phyloP scores from a whole-genome alignment of 2,888 invertebrate species.

The Tetramorium bicarinatum region DNA sequence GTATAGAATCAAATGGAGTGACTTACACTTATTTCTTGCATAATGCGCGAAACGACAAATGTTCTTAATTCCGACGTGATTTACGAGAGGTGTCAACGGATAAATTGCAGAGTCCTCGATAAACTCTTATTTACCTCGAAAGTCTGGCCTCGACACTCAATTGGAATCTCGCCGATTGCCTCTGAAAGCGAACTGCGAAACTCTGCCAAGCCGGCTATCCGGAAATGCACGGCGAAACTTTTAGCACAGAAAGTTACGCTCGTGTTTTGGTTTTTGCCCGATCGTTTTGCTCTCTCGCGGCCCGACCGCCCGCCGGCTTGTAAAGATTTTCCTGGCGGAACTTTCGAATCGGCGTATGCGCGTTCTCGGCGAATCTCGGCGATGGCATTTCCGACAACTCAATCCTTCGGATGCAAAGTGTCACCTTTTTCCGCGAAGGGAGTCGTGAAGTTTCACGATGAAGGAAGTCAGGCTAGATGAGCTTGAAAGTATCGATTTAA shows the following conservation, averaged over 20 bases:
- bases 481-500: slow-evolving; percentile 8
- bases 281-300: slow-evolving; percentile 61
- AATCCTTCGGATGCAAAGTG: slow-evolving; percentile 30
- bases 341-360: slow-evolving; percentile 63
- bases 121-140: slow-evolving; percentile 43
- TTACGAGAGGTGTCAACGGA: slow-evolving; percentile 7
- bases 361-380: slow-evolving; percentile 42
- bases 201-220: slow-evolving; percentile 9
- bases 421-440: slow-evolving; percentile 13
- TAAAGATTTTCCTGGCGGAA: slow-evolving; percentile 61
- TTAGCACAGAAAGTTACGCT: slow-evolving; percentile 57
- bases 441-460: background rate
- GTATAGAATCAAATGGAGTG: background rate
- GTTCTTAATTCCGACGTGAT: slow-evolving; percentile 17
- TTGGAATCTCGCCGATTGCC: slow-evolving; percentile 62
- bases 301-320: slow-evolving; percentile 36
- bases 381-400: slow-evolving; percentile 30
- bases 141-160: slow-evolving; percentile 47
- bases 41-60: background rate
- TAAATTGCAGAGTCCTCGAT: slow-evolving; percentile 43
- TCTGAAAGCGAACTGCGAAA: slow-evolving; percentile 45
- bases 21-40: background rate
- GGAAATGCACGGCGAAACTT: slow-evolving; percentile 53
- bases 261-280: slow-evolving; percentile 63
- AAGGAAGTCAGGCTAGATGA: slow-evolving; percentile 2